Conservation (phyloP, 2,113 vertebrate genomes). For the Phocoena sinus region DNA sequence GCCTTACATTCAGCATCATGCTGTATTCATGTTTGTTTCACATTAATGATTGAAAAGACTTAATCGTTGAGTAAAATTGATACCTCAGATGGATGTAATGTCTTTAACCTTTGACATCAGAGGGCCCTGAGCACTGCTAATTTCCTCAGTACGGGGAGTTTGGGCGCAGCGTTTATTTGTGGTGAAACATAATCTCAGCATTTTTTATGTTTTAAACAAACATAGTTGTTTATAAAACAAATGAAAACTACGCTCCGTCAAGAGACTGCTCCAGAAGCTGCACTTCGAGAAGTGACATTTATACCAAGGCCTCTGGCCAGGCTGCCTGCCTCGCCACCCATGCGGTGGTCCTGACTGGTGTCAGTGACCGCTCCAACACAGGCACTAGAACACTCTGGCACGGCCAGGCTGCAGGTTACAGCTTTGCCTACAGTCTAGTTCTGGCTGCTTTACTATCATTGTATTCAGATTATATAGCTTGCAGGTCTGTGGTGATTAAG, state of each 20-base stretch:
- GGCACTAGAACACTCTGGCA: rapidly evolving
- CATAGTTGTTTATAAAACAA: not conserved
- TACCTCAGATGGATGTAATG: not conserved
- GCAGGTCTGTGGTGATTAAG: not conserved
- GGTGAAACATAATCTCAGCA: not conserved
- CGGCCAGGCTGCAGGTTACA: not conserved
- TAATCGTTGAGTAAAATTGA: not conserved
- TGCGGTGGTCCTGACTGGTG: too few relatives aligned
- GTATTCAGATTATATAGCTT: not conserved
- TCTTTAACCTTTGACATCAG: not conserved
- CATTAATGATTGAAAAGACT: not conserved
- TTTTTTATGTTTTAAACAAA: not conserved
- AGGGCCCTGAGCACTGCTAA: not conserved
- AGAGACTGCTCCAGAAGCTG: not conserved
- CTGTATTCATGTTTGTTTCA: not conserved
- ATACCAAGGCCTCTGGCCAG: not conserved
- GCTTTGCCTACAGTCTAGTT: not conserved
- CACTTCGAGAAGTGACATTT: not conserved
- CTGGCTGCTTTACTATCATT: not conserved
- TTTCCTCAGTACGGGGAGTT: not conserved
- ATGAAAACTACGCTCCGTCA: not conserved
- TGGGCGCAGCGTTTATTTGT: not conserved
- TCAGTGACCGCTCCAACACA: rapidly evolving
- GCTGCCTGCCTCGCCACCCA: not conserved
- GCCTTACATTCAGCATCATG: not conserved